Evolutionary conservation across 2,888 invertebrate species (phyloP).

Genomic region (Melanophora roralis): DNA sequence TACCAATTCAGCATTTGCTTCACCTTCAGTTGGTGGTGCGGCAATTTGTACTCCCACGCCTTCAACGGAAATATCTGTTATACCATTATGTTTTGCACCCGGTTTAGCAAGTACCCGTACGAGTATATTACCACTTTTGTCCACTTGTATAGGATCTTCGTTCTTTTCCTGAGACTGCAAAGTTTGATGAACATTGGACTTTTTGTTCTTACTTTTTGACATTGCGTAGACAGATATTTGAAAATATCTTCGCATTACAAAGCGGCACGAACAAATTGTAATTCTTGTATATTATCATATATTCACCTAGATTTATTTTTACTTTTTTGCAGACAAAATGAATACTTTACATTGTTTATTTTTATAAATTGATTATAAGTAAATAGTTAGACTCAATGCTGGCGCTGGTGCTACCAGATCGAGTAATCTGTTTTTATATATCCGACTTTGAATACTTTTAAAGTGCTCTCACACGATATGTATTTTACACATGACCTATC

Average conservation of each 20-base stretch:
- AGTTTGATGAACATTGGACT: too few species aligned
- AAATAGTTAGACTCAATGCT: not conserved
- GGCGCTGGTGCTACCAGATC: not conserved
- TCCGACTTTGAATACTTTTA: too few species aligned
- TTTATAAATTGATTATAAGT: constrained; percentile 24
- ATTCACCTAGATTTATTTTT: not conserved
- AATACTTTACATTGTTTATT: too few species aligned
- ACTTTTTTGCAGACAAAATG: not conserved
- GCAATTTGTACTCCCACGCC: constrained; percentile 86
- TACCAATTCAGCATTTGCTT: constrained; percentile 87
- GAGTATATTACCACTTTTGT: constrained; percentile 81
- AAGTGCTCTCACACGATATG: too few species aligned
- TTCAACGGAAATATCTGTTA: constrained; percentile 82
- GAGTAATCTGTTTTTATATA: too few species aligned
- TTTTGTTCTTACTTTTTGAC: constrained; percentile 71
- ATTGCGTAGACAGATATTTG: constrained; percentile 58
- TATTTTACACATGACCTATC: too few species aligned
- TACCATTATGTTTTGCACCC: constrained; percentile 84
- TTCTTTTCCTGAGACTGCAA: not conserved
- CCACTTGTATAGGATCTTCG: constrained; percentile 74
- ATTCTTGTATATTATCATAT: not conserved
- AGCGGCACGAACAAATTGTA: too few species aligned
- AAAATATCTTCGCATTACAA: constrained; percentile 31
- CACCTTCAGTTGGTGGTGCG: constrained; percentile 89
- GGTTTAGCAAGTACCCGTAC: constrained; percentile 85